Conservation (phyloP, 2,797 vertebrate genomes). For the Propithecus deckenii region DNA sequence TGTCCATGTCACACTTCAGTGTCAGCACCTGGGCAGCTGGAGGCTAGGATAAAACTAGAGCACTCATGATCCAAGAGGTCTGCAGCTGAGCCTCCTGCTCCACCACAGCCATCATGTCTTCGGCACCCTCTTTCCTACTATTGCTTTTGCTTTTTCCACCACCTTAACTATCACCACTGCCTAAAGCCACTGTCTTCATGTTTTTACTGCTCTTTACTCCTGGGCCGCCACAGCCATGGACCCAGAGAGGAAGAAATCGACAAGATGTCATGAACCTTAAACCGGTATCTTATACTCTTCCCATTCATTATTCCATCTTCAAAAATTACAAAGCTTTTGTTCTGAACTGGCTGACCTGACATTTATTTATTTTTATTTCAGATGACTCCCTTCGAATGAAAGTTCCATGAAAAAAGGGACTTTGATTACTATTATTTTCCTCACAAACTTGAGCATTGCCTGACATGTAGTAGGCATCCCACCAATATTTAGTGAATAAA, state of each 20-base stretch:
- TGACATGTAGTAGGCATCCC: no score
- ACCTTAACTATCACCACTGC: no score
- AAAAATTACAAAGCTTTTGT: neutral
- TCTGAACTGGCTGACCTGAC: neutral
- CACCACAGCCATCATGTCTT: neutral
- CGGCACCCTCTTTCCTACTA: neutral
- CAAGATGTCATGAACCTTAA: neutral
- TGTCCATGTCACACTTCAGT: neutral
- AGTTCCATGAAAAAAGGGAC: neutral
- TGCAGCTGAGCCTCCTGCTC: accelerated
- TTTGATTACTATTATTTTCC: neutral
- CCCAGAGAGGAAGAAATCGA: neutral
- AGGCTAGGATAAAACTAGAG: neutral
- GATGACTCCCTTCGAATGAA: neutral
- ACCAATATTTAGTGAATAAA: neutral
- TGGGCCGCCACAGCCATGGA: neutral
- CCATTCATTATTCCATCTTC: neutral
- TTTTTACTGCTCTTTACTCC: neutral
- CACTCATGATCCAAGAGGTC: neutral
- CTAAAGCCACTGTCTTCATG: no score
- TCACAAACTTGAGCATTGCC: neutral
- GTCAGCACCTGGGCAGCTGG: no score
- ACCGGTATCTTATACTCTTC: neutral
- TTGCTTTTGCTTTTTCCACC: neutral
- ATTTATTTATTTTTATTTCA: neutral